These are phyloP conservation scores for Caretta caretta DNA, from an alignment of 2,113 vertebrate species.

Conservation along the genomic window DNA sequence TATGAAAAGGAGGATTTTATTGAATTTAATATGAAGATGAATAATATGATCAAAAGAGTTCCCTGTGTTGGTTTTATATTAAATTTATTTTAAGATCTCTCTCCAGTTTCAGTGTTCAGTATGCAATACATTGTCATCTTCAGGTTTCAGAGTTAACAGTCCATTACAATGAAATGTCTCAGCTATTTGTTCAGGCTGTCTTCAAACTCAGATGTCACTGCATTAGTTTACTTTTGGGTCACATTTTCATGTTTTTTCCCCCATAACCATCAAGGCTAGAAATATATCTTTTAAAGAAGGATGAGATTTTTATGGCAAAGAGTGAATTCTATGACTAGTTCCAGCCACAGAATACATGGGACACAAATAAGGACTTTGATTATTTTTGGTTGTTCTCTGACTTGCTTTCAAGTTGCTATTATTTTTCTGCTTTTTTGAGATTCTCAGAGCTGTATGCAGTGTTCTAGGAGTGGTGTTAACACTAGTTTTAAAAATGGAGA, in stretches of 20 bases:
- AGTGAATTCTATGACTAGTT: background rate
- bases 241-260: constrained; percentile 27
- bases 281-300: background rate
- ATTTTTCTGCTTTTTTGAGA: background rate
- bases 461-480: background rate
- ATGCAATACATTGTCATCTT: background rate
- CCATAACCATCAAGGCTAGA: background rate
- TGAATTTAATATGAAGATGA: constrained; percentile 46
- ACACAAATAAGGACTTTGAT: background rate
- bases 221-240: background rate
- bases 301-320: background rate
- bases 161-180: background rate
- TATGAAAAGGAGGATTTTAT: background rate
- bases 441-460: background rate
- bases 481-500: constrained; percentile 3
- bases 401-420: background rate
- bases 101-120: background rate
- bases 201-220: background rate
- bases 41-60: background rate
- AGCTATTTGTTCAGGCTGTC: constrained; percentile 16
- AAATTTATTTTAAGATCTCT: background rate
- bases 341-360: background rate
- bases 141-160: constrained; percentile 10
- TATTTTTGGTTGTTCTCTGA: background rate
- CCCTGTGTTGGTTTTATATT: background rate